phyloP scores from a whole-genome alignment of 2,888 invertebrate genomes.

The Macrosoma leucophasiata region DNA sequence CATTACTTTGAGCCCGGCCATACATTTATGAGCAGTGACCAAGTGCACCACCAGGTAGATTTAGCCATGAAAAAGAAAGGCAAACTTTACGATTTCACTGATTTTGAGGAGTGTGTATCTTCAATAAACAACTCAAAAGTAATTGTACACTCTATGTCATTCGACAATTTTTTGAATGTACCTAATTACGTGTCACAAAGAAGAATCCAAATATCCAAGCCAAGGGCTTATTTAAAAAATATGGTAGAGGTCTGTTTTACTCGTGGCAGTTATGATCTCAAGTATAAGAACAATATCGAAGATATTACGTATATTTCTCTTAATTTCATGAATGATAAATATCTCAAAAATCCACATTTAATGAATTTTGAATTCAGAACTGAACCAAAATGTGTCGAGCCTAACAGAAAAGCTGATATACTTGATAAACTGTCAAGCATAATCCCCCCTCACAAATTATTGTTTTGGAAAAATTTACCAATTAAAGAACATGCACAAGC shows the following conservation, averaged over 20 bases:
- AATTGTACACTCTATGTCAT: constrained; percentile 15
- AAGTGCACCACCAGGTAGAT: constrained; percentile 26
- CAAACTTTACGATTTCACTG: constrained; percentile 23
- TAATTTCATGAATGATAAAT: constrained; percentile 24
- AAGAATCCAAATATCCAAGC: constrained; percentile 24
- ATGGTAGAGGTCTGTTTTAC: constrained; percentile 24
- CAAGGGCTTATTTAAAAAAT: constrained; percentile 25
- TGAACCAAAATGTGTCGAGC: constrained; percentile 19
- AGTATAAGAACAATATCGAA: constrained; percentile 25
- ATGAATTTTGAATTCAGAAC: constrained; percentile 14
- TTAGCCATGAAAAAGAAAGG: constrained; percentile 24
- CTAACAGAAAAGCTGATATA: constrained; percentile 14
- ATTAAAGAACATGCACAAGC: constrained; percentile 8
- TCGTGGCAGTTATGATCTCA: constrained; percentile 17
- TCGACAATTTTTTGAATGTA: constrained; percentile 22
- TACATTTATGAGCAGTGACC: constrained; percentile 28
- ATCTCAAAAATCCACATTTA: constrained; percentile 21
- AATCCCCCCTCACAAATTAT: constrained; percentile 22
- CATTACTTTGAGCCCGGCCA: constrained; percentile 27
- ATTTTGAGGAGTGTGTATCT: constrained; percentile 24
- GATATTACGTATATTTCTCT: constrained; percentile 9
- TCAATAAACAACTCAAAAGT: constrained; percentile 22
- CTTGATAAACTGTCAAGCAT: constrained; percentile 13
- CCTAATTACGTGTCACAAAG: constrained; percentile 24
- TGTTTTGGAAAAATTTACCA: constrained; percentile 24